Base-by-base conservation (phyloP, 2,113 vertebrate genomes). In the Thomomys bottae region DNA sequence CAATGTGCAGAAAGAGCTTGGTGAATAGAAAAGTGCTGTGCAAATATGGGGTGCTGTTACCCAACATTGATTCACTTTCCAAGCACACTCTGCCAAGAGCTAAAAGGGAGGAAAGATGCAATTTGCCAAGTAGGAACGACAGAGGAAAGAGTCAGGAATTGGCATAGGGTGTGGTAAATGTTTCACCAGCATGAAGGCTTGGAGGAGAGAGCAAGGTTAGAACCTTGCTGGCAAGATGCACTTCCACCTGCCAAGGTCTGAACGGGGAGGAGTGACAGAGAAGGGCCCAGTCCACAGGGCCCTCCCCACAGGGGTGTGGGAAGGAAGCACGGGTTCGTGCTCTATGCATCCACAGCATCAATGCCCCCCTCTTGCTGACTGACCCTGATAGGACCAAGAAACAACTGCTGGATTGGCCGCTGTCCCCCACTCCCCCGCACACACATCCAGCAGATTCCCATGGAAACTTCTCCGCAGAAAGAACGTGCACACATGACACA, bases 21-120 rank as follows among this genome's bases (percentile, higher is more conserved):
- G 24, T 68, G 81, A 73, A 71, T 32, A 57, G 66, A 54, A 28
- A 87, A 34, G 49, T 1, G 24, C 90, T 59, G 3, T 89, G 81
- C 67, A 66, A 32, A 83, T 79, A 57, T 20, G 20, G 38, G 61
- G 57, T 73, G 68, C 70, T 42, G 18, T 76, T 70, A 66, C 64
- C 36, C 84, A 49, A 87, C 32, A 28, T 28, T 34, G 84, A 80
- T 71, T 91, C 77, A 28, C 83, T 79, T 89, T 78, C 64, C 66
- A 94, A 86, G 42, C n/a, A 57, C 18, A 6, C 28, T 64, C 81
- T 83, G 71, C 84, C 72, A 85, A 83, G 84, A 75, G 28, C 34
- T 64, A 36, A 24, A 49, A 14, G 34, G n/a, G 26, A 88, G 66
- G 34, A 84, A 20, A 79, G 61, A 38, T n/a, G 34, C 20, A 32